Evolutionary conservation across 2,113 vertebrate species (phyloP), one percentile per base, ranked within the genome.

Genomic region (Garra rufa): DNA sequence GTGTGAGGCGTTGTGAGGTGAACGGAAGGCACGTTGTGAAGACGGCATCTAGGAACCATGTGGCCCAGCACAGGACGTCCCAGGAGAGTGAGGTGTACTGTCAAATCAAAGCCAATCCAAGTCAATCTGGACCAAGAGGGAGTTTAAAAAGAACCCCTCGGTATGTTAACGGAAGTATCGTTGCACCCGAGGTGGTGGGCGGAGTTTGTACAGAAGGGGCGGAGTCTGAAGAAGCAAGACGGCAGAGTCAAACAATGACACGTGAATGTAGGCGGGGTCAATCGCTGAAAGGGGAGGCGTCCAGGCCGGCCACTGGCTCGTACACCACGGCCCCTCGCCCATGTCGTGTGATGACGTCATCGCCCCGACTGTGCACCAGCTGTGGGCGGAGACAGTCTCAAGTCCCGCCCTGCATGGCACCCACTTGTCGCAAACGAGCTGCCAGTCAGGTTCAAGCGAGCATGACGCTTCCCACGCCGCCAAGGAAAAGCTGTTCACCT

Each of bases 111-210:
- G 81, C 87, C 28, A 92, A 92, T 76, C 74, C 91, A 11, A 91
- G 85, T 75, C 93, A 93, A 59, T 61, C 81, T 3, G 85, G 38
- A 19, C 69, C 59, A 46, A 71, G 50, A 30, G 59, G 83, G 3
- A 91, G 82, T 70, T 87, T 88, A 10, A 94, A 92, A 87, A 89
- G 91, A 88, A 88, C 87, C 86, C 86, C 91, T 74, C 92, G 92
- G 13, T 95, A 94, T 55, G 90, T 89, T 57, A 95, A 95, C 74
- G 94, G 94, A 55, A 95, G 94, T 24, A 90, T 95, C n/a, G 94
- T 95, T n/a, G 91, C 93, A 6, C 92, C 94, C 0, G 94, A 95
- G n/a, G 88, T 87, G 83, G 88, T 95, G 73, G 94, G 93, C 21
- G 93, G 94, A 17, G 94, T 95, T 46, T 94, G 92, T 83, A 90